These are phyloP conservation scores for Reticulitermes speratus DNA, from an alignment of 1,140 invertebrate genomes.

Conservation along the genomic window DNA sequence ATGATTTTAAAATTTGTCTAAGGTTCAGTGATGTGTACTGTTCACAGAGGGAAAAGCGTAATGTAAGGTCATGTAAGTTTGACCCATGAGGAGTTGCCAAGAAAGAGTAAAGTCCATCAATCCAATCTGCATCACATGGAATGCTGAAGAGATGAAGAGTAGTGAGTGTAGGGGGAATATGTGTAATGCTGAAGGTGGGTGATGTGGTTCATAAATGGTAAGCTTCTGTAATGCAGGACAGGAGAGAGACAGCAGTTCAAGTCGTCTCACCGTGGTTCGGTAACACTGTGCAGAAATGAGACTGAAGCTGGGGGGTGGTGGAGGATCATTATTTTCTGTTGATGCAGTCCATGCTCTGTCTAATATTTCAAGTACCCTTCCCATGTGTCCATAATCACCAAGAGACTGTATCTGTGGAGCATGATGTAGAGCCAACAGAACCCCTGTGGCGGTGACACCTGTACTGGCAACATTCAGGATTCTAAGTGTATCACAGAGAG, in stretches of 20 bases:
- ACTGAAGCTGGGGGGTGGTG: constrained; percentile 40
- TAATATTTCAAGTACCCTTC: constrained; percentile 49
- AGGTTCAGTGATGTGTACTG: constrained; percentile 45
- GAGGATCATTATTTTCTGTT: constrained; percentile 30
- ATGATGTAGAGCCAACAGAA: constrained; percentile 48
- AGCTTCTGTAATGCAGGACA: constrained; percentile 49
- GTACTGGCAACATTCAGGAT: constrained; percentile 52
- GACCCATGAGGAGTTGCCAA: constrained; percentile 45
- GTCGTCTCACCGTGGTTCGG: constrained; percentile 44
- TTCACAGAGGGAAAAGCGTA: constrained; percentile 45
- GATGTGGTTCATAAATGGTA: constrained; percentile 49
- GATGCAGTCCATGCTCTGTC: constrained; percentile 39
- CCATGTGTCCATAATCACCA: constrained; percentile 52
- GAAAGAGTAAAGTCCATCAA: constrained; percentile 48
- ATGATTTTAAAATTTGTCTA: constrained; percentile 44
- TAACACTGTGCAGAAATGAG: constrained; percentile 46
- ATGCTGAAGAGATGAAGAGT: constrained; percentile 49
- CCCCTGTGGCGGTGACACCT: constrained; percentile 48
- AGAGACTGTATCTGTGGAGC: constrained; percentile 49
- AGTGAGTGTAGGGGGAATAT: constrained; percentile 47
- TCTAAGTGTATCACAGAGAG: constrained; percentile 47
- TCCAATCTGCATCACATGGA: constrained; percentile 46
- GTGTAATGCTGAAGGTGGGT: constrained; percentile 47
- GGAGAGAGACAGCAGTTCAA: constrained; percentile 48
- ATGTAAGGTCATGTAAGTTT: constrained; percentile 45